Percentiles rank a stretch among this genome's conserved stretches.
Conservation (phyloP, 2,797 vertebrate species). For the Alfaro cultratus region DNA sequence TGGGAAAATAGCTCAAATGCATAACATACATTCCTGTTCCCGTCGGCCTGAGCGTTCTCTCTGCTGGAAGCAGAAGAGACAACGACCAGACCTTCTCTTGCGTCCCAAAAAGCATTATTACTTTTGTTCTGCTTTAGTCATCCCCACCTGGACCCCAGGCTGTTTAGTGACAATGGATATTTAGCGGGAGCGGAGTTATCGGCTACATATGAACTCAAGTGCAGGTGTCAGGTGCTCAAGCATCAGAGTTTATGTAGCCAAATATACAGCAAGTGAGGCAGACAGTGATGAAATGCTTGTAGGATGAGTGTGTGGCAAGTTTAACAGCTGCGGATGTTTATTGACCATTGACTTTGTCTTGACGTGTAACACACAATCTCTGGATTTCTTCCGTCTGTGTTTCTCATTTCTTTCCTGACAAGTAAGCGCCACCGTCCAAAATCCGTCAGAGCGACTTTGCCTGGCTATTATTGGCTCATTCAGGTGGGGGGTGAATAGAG, state of each 20-base stretch:
- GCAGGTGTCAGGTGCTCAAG: constrained; percentile 55
- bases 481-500: constrained; percentile 17
- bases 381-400: constrained; percentile 48
- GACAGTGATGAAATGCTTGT: constrained; percentile 66
- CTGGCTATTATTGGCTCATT: constrained; percentile 77
- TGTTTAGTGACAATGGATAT: constrained; percentile 54
- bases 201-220: constrained; percentile 58
- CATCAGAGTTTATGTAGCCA: constrained; percentile 53
- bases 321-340: constrained; percentile 51
- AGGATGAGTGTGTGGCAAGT: constrained; percentile 54
- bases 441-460: constrained; percentile 68
- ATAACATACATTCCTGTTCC: constrained; percentile 39
- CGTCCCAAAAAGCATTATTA: constrained; percentile 61
- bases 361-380: constrained; percentile 31
- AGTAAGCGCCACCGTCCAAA: constrained; percentile 69
- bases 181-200: constrained; percentile 43
- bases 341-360: constrained; percentile 1
- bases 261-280: constrained; percentile 52
- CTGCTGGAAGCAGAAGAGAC: constrained; percentile 57
- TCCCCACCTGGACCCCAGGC: constrained; percentile 38
- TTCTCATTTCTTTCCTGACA: constrained; percentile 75
- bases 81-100: constrained; percentile 49
- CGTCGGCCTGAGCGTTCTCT: constrained; percentile 38
- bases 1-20: constrained; percentile 75
- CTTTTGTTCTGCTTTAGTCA: constrained; percentile 63